Base-by-base conservation (phyloP, 2,113 vertebrate species). In the Conger conger region DNA sequence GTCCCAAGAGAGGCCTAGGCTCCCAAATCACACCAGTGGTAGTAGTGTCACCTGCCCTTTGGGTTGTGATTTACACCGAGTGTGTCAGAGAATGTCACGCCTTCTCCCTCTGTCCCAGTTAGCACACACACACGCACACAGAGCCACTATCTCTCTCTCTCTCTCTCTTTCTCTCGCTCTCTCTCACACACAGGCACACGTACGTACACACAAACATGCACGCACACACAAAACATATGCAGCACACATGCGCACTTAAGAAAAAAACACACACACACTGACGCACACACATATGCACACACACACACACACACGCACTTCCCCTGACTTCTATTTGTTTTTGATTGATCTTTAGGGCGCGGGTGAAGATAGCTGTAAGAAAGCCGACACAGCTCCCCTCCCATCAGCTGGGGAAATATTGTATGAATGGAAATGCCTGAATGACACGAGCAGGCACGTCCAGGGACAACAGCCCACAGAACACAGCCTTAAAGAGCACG, bases 1-100 rank as follows among this genome's bases (percentile, higher is more conserved):
- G 81, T 79, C 84, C 11, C 3, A 87, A 87, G 78, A 73, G 76
- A 54, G 27, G 68, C 57, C 78, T 73, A 6, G 3, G 68, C 57
- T 57, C 57, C 57, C 57, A 63, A 3, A 27, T 27, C 57, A 20
- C 57, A 63, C 57, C 23, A 27, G 57, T 27, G 20, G 57, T 4
- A 63, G 23, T 3, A 1, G 57, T 63, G 57, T 63, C 57, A 27
- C 57, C 57, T 27, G 23, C 57, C 57, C 18, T 63, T 63, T 63
- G 18, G 57, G 57, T 63, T 27, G 18, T 27, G 57, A 63, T 63
- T 63, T 63, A 63, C 57, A 8, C 5, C 18, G 27, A 5, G 57
- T 27, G 23, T 63, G 57, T 63, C 5, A 63, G 54, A 57, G 54
- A 57, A 57, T 57, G 54, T 1, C 40, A n/a, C 40, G 4, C 54